A percentile compares a stretch with the other conserved stretches of the same genome.
These are phyloP conservation scores for Nephrotoma appendiculata DNA, from an alignment of 2,888 invertebrate species.

Conservation along the genomic window DNA sequence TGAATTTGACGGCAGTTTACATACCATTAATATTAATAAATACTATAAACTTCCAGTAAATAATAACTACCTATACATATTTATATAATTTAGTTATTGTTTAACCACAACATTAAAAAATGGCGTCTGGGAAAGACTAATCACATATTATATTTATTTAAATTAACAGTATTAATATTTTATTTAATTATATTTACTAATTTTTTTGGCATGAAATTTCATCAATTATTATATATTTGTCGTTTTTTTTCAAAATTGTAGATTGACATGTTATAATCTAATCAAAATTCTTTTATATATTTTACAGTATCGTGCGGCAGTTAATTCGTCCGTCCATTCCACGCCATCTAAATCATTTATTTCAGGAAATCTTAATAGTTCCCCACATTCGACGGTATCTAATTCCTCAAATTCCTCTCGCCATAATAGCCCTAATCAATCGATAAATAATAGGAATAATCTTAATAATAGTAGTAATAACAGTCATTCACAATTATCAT, in stretches of 20 bases:
- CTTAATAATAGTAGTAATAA: conserved; percentile 24
- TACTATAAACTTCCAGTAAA: neutral
- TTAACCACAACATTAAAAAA: conserved; percentile 9
- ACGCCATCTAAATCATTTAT: conserved; percentile 51
- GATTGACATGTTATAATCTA: neutral
- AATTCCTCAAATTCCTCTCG: conserved; percentile 25
- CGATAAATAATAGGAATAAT: conserved; percentile 30
- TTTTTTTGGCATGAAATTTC: conserved; percentile 4
- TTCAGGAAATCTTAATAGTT: conserved; percentile 20
- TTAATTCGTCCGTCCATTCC: conserved; percentile 50
- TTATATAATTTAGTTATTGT: neutral
- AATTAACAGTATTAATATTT: neutral
- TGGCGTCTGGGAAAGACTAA: conserved; percentile 36
- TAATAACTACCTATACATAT: neutral
- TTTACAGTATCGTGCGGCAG: conserved; percentile 75
- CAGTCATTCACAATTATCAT: conserved; percentile 30
- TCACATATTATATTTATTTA: conserved; percentile 17
- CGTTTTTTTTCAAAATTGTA: neutral
- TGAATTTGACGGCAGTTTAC: neutral
- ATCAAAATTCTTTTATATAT: neutral
- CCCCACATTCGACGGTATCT: conserved; percentile 33
- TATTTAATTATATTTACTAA: conserved; percentile 8
- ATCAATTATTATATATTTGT: conserved; percentile 8
- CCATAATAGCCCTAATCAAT: conserved; percentile 33
- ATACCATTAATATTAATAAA: neutral